These are phyloP conservation scores for Aethes cnicana DNA, from an alignment of 2,888 invertebrate species.

Conservation along the genomic window DNA sequence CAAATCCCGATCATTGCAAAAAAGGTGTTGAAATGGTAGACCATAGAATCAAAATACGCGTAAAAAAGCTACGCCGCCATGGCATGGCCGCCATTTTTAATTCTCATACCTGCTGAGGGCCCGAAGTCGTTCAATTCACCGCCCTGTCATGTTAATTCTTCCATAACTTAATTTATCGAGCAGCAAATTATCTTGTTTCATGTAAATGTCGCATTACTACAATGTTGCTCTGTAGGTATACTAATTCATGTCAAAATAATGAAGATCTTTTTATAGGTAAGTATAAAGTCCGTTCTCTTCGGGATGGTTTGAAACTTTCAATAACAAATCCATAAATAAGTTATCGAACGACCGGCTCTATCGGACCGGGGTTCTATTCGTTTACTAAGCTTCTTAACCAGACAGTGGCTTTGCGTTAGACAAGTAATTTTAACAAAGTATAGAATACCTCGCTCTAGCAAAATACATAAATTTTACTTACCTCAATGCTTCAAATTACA, in stretches of 20 bases:
- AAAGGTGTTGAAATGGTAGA: neutral
- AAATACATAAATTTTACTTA: neutral
- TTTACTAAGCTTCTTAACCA: slow-evolving; percentile 8
- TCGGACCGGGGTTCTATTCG: neutral
- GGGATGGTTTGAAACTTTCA: neutral
- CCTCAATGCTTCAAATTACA: too few species aligned
- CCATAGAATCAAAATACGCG: neutral
- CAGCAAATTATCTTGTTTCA: slow-evolving; percentile 45
- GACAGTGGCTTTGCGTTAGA: slow-evolving; percentile 1
- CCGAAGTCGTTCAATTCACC: slow-evolving; percentile 39
- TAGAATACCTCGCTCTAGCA: too few species aligned
- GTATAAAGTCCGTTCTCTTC: too few species aligned
- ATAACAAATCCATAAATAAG: neutral
- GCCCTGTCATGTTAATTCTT: slow-evolving; percentile 57
- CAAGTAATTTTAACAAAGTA: too few species aligned
- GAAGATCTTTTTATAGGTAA: neutral
- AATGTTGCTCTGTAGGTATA: slow-evolving; percentile 56
- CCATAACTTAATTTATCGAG: slow-evolving; percentile 55
- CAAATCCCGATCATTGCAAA: too few species aligned
- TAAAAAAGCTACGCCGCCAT: slow-evolving; percentile 1
- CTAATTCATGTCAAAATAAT: slow-evolving; percentile 6
- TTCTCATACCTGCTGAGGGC: slow-evolving; percentile 32
- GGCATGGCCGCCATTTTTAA: slow-evolving; percentile 27
- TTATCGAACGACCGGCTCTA: slow-evolving; percentile 4
- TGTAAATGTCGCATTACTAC: slow-evolving; percentile 47